Evolutionary conservation across 2,888 invertebrate genomes (phyloP), one percentile per base, ranked within the genome.

Genomic region (Spodoptera picta): DNA sequence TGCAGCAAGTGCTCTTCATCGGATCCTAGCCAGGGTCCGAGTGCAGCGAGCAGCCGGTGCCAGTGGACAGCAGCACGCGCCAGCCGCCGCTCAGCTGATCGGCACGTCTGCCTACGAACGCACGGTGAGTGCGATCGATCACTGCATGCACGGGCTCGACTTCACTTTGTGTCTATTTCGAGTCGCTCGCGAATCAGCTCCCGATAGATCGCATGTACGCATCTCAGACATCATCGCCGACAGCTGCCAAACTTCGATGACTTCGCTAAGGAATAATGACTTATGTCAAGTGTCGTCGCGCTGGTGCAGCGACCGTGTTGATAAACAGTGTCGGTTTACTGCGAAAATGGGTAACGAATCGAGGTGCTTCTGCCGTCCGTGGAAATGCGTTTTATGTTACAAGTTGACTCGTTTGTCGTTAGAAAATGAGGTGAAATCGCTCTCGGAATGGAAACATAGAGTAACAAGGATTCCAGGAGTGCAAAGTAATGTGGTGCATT

Each of bases 111-210:
- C 84, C 89, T 85, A 74, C 89, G 85, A 92, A 79, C 93, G 94
- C 94, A 93, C 93, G 94, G 94, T 94, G 92, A 94, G 94, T 92
- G 93, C 93, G 92, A 89, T 90, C 90, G 89, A 89, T 90, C 87
- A 87, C 84, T 91, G 91, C 88, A 91, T 91, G 88, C 90, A 90
- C 90, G 90, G 90, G 89, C 88, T 84, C 85, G 81, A 86, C 89
- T 87, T 82, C 84, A 84, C 83, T 87, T 84, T 85, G 88, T 87
- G 85, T 92, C 93, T 93, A 93, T 94, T 93, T 93, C 84, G 90
- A 93, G 92, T 87, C 80, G 91, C 92, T 91, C 89, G 89, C 91
- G 83, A 90, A 90, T 84, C 86, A 76, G 83, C 82, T 86, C 85
- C 81, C 84, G 82, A 87, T 85, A 83, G 85, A 86, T 84, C 80